Base-by-base conservation (phyloP, 2,797 vertebrate species). In the Hipposideros larvatus region DNA sequence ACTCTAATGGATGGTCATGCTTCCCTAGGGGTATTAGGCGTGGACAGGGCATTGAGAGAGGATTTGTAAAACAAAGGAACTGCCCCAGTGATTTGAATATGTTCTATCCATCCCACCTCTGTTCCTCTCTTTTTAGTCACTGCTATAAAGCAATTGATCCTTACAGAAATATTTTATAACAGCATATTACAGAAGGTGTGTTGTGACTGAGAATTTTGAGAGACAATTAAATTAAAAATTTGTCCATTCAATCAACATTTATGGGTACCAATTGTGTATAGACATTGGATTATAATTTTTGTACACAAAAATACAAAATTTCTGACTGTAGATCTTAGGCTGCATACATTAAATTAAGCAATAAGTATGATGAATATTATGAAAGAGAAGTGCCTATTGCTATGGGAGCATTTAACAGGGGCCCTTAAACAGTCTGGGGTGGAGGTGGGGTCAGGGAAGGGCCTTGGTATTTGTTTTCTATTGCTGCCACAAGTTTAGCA, bases 121-220 rank as follows among this genome's bases (percentile, higher is more conserved):
- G 4, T 78, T 93, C 22, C 21, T n/a, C 4, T 89, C 37, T 73
- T 94, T 86, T 95, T 73, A 75, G 18, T 93, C 61, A 92, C 15
- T 95, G 41, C 41, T 88, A 11, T 93, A 80, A 79, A 91, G 31
- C 55, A 95, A 14, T 77, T 86, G 74, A 63, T 21, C 9, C 22
- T 93, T 91, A 43, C 37, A 85, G 63, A 90, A 82, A 71, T 94
- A 90, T 88, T 96, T 96, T 93, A 41, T 95, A 91, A 71, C 80
- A 87, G 28, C 31, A 83, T 41, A 95, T 85, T 93, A 79, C 0
- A 82, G 19, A 77, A 84, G 51, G 7, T 85, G 0, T 83, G 68
- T 91, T 3, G 41, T 90, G 46, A 55, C 48, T 85, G 92, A 95
- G 55, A 75, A 82, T 91, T 96, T 90, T 93, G 79, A 79, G 86